Percentiles rank a stretch among this genome's conserved stretches.
Conservation (phyloP, 2,113 vertebrate species). For the Willisornis vidua region DNA sequence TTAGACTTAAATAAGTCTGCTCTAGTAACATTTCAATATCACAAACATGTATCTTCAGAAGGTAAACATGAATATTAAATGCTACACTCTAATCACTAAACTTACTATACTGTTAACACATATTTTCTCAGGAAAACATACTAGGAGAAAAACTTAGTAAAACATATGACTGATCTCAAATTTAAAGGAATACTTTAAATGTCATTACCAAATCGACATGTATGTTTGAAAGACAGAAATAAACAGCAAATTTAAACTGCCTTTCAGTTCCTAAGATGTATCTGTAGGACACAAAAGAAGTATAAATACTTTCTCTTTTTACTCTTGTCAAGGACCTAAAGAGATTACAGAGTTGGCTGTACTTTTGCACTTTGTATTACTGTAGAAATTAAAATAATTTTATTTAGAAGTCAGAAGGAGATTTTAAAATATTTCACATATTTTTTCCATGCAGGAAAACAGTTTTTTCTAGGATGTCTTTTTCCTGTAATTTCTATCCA, state of each 20-base stretch:
- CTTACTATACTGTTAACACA: neutral
- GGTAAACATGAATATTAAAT: neutral
- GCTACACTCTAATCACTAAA: neutral
- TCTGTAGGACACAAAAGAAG: neutral
- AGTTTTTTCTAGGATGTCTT: neutral
- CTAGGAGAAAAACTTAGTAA: neutral
- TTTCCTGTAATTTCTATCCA: neutral
- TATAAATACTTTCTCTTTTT: neutral
- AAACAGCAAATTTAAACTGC: neutral
- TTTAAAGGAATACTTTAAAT: neutral
- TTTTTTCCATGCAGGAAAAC: neutral
- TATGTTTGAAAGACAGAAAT: neutral
- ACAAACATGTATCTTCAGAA: neutral
- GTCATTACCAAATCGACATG: neutral
- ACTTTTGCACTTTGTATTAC: neutral
- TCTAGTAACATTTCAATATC: neutral
- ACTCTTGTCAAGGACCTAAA: neutral
- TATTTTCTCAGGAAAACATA: neutral
- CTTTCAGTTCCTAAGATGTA: neutral
- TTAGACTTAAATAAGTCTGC: neutral
- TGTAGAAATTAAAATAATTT: neutral
- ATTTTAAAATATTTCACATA: neutral
- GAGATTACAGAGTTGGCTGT: neutral
- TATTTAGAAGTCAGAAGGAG: neutral
- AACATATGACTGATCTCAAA: neutral